Conservation (phyloP, 2,888 invertebrate species). For the Platypus cylindrus region DNA sequence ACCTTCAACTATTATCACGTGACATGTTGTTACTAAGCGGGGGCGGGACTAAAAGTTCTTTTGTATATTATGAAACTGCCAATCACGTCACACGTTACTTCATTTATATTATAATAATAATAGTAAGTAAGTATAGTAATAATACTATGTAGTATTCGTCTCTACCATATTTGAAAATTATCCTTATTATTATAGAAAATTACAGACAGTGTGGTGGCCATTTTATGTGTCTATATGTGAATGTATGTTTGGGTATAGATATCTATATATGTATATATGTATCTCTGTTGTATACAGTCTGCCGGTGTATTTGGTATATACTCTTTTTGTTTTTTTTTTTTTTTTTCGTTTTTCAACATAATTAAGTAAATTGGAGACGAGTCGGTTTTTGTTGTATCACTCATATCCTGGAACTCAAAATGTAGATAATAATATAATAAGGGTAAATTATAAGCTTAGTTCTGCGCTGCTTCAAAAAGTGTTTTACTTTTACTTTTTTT, state of each 20-base stretch:
- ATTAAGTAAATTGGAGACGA: conserved; percentile 14
- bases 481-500: no score
- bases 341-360: conserved; percentile 7
- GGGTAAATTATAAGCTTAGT: no score
- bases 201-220: conserved; percentile 28
- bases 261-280: no score
- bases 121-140: no score
- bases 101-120: no score
- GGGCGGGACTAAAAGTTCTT: conserved; percentile 9
- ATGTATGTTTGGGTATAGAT: conserved; percentile 6
- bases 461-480: no score
- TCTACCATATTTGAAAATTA: conserved; percentile 35
- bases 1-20: no score
- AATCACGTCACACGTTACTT: conserved; percentile 20
- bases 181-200: conserved; percentile 34
- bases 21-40: conserved; percentile 5
- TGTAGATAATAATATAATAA: no score
- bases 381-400: no score
- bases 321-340: conserved; percentile 4
- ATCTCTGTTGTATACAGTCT: no score
- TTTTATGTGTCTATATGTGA: conserved; percentile 23
- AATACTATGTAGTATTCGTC: no score
- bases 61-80: conserved; percentile 17
- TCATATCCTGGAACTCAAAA: background rate
- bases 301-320: no score